Conservation (phyloP, 2,113 vertebrate species). For the Cyanoderma ruficeps region DNA sequence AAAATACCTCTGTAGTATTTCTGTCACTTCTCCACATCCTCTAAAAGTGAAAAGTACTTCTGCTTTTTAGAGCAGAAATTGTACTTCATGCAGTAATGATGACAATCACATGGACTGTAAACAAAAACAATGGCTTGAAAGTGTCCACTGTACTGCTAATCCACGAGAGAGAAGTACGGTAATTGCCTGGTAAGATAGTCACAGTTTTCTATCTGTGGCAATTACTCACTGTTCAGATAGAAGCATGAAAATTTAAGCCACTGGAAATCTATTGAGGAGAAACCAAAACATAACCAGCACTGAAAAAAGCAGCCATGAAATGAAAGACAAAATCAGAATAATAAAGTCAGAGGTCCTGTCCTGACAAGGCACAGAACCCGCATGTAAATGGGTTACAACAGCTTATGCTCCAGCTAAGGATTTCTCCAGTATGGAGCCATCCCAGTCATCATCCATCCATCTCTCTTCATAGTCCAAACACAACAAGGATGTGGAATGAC, state of each 20-base stretch:
- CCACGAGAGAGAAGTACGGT: not conserved
- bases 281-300: not conserved
- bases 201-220: not conserved
- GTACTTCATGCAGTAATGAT: not conserved
- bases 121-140: slow-evolving; percentile 30
- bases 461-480: not conserved
- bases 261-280: not conserved
- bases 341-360: not conserved
- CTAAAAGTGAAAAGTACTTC: not conserved
- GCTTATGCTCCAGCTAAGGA: not conserved
- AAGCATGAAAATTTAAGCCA: not conserved
- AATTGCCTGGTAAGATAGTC: not conserved
- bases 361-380: not conserved
- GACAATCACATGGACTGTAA: slow-evolving; percentile 14
- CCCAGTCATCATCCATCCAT: not conserved
- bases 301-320: not conserved
- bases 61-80: slow-evolving; percentile 55
- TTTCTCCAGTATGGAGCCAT: not conserved
- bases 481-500: not conserved
- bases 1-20: not conserved
- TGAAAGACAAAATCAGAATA: not conserved
- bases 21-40: not conserved
- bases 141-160: not conserved
- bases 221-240: not conserved
- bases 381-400: not conserved